Evolutionary conservation across 2,113 vertebrate genomes (phyloP).

Genomic region (Limanda limanda): DNA sequence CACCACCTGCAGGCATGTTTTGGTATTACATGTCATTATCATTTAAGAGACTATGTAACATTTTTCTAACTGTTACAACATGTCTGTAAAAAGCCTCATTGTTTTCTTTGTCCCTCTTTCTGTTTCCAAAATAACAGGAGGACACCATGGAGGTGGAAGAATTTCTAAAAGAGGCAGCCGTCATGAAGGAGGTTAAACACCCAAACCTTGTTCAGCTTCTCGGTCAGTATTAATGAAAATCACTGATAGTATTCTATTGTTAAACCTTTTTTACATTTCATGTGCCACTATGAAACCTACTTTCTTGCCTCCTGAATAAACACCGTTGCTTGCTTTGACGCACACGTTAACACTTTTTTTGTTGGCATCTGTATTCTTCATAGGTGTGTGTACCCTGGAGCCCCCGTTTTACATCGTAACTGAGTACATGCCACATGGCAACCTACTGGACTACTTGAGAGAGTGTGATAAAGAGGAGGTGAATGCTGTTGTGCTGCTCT

Average conservation of each 20-base stretch:
- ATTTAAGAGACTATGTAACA: not conserved
- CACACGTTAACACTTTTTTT: not conserved
- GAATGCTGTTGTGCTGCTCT: slow-evolving; percentile 95
- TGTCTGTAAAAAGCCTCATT: slow-evolving; percentile 3
- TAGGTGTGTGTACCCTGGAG: slow-evolving; percentile 97
- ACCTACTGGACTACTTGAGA: slow-evolving; percentile 95
- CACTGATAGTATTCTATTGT: not conserved
- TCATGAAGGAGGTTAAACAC: slow-evolving; percentile 99
- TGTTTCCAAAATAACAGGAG: slow-evolving; percentile 82
- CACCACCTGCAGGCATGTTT: slow-evolving; percentile 67
- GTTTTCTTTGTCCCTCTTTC: not conserved
- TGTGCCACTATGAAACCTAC: too few relatives aligned
- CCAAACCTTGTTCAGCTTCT: slow-evolving; percentile 96
- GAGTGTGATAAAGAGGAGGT: slow-evolving; percentile 96
- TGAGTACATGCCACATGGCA: slow-evolving; percentile 98
- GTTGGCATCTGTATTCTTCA: not conserved
- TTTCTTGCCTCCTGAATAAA: too few relatives aligned
- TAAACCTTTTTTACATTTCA: not conserved
- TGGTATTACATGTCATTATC: slow-evolving; percentile 23
- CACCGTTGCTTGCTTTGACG: not conserved
- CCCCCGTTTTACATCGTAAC: slow-evolving; percentile 99
- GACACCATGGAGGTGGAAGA: slow-evolving; percentile 99
- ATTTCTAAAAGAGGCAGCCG: slow-evolving; percentile 97
- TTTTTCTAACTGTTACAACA: not conserved
- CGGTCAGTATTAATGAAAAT: slow-evolving; percentile 66